phyloP scores from a whole-genome alignment of 2,888 invertebrate species.

The Lydus trimaculatus region DNA sequence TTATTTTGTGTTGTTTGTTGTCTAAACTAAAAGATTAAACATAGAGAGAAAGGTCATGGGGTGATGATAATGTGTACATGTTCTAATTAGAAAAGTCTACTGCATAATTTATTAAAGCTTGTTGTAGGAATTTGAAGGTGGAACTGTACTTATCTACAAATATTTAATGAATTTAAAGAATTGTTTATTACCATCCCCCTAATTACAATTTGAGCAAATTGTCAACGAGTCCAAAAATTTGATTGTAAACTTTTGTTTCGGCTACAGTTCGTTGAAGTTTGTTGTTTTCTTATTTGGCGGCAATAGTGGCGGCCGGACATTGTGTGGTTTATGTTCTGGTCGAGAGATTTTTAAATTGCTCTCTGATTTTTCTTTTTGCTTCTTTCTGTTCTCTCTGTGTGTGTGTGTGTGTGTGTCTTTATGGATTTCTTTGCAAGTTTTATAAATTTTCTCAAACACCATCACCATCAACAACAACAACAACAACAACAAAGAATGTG shows the following conservation, averaged over 20 bases:
- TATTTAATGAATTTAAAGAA: too few species aligned
- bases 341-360: neutral
- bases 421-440: neutral
- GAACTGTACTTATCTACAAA: too few species aligned
- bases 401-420: too few species aligned
- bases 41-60: neutral
- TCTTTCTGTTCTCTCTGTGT: neutral
- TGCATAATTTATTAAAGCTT: neutral
- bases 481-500: too few species aligned
- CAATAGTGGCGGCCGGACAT: neutral
- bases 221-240: too few species aligned
- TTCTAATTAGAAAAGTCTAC: neutral
- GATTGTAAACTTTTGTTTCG: neutral
- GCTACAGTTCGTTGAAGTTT: too few species aligned
- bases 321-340: constrained; percentile 9
- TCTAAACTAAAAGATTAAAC: neutral
- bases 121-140: neutral
- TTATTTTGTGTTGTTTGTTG: neutral
- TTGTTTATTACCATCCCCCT: too few species aligned
- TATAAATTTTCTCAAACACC: neutral
- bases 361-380: neutral
- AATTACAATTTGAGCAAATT: neutral
- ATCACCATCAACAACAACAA: too few species aligned
- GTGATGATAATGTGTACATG: neutral
- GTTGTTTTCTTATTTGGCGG: neutral